Percentiles rank a stretch among this genome's conserved stretches.
phyloP scores from a whole-genome alignment of 2,888 invertebrate genomes.

The Automeris io region DNA sequence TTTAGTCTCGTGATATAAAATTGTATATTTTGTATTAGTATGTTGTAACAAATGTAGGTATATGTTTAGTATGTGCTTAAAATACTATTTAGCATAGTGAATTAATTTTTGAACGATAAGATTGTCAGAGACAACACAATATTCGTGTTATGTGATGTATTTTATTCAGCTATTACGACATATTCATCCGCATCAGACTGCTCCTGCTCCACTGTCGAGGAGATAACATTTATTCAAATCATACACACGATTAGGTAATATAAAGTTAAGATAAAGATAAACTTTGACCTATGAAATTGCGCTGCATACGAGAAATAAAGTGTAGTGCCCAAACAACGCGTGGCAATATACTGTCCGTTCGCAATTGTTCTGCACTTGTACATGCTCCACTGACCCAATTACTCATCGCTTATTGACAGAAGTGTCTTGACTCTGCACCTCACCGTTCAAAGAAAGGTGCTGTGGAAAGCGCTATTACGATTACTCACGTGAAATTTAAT shows the following conservation, averaged over 20 bases:
- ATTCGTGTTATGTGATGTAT: slow-evolving; percentile 31
- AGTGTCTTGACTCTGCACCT: slow-evolving; percentile 62
- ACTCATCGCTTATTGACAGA: slow-evolving; percentile 67
- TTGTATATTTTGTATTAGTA: too few relatives aligned
- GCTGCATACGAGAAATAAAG: slow-evolving; percentile 8
- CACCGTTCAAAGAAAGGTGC: slow-evolving; percentile 30
- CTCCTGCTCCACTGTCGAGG: not conserved
- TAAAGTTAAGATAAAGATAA: not conserved
- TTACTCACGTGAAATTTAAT: slow-evolving; percentile 6
- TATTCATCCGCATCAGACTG: slow-evolving; percentile 29
- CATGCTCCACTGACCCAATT: slow-evolving; percentile 70
- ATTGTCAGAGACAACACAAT: slow-evolving; percentile 20
- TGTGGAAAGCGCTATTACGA: slow-evolving; percentile 6
- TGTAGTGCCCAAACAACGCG: slow-evolving; percentile 27
- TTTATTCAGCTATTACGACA: slow-evolving; percentile 32
- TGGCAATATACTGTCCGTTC: slow-evolving; percentile 23
- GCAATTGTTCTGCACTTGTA: slow-evolving; percentile 55
- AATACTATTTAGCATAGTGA: too few relatives aligned
- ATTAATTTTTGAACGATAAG: not conserved
- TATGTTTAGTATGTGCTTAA: too few relatives aligned
- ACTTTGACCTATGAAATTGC: slow-evolving; percentile 1
- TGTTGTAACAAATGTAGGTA: too few relatives aligned
- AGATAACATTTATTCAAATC: not conserved
- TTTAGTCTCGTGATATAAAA: too few relatives aligned
- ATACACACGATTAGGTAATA: not conserved